Percentiles rank a stretch among this genome's conserved stretches.
These are phyloP conservation scores for Coregonus suidteri DNA, from an alignment of 2,797 vertebrate genomes.

Conservation along the genomic window DNA sequence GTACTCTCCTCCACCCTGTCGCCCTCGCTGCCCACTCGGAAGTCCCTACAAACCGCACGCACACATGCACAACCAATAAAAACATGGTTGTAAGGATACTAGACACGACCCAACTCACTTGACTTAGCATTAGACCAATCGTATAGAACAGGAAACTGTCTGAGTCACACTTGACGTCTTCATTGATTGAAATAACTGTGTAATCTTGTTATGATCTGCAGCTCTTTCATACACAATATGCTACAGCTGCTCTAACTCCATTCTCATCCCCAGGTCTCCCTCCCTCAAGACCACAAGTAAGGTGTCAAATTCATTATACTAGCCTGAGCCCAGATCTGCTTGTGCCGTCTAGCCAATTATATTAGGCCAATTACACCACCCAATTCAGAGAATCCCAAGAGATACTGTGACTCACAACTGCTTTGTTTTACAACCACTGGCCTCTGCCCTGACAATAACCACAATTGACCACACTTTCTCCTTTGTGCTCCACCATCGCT, in stretches of 20 bases:
- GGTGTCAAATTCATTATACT: not conserved
- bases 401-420: not conserved
- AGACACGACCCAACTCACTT: not conserved
- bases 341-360: too few relatives aligned
- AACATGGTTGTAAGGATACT: not conserved
- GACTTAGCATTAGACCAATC: not conserved
- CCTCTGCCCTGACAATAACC: not conserved
- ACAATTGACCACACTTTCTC: not conserved
- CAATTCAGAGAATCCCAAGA: not conserved
- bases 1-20: constrained; percentile 37
- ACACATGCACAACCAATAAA: not conserved
- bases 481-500: not conserved
- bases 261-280: not conserved
- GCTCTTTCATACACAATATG: not conserved
- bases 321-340: not conserved
- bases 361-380: not conserved
- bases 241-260: not conserved
- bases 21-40: constrained; percentile 56
- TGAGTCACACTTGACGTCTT: not conserved
- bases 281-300: too few relatives aligned
- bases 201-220: too few relatives aligned
- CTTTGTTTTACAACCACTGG: not conserved
- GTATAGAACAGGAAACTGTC: not conserved
- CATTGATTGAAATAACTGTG: too few relatives aligned
- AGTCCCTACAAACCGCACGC: constrained; percentile 48